Conservation (phyloP, 2,888 invertebrate genomes). For the Chloroclysta siterata region DNA sequence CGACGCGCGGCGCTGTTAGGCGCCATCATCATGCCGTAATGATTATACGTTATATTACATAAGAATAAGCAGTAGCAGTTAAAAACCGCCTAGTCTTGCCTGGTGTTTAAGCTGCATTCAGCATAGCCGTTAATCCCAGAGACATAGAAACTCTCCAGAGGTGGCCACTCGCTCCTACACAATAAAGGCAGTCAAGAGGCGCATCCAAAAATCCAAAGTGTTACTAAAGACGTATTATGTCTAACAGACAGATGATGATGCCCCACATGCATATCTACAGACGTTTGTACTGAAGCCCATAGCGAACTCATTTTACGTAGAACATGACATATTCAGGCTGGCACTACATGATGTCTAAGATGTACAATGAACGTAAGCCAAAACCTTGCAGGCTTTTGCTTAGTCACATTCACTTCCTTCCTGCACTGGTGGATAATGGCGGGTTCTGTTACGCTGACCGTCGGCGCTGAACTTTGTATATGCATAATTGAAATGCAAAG, state of each 20-base stretch:
- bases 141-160: too few species aligned
- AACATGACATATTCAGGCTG: slow-evolving; percentile 97
- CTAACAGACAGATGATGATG: slow-evolving; percentile 96
- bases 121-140: too few species aligned
- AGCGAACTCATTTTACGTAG: slow-evolving; percentile 95
- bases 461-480: background rate
- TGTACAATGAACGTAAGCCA: slow-evolving; percentile 55
- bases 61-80: too few species aligned
- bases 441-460: background rate
- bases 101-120: too few species aligned
- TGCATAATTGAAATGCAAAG: too few species aligned
- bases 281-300: slow-evolving; percentile 96
- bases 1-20: too few species aligned
- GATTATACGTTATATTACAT: too few species aligned
- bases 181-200: background rate
- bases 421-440: slow-evolving; percentile 27
- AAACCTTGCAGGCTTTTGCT: slow-evolving; percentile 43
- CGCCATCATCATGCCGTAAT: too few species aligned
- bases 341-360: slow-evolving; percentile 91
- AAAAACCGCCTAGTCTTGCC: too few species aligned
- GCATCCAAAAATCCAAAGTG: background rate
- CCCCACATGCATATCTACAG: slow-evolving; percentile 96
- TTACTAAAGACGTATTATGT: slow-evolving; percentile 31
- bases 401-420: slow-evolving; percentile 35
- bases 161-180: too few species aligned